A percentile compares a stretch with the other conserved stretches of the same genome.
Conservation (phyloP, 2,797 vertebrate genomes). For the Enteromius mattozi region DNA sequence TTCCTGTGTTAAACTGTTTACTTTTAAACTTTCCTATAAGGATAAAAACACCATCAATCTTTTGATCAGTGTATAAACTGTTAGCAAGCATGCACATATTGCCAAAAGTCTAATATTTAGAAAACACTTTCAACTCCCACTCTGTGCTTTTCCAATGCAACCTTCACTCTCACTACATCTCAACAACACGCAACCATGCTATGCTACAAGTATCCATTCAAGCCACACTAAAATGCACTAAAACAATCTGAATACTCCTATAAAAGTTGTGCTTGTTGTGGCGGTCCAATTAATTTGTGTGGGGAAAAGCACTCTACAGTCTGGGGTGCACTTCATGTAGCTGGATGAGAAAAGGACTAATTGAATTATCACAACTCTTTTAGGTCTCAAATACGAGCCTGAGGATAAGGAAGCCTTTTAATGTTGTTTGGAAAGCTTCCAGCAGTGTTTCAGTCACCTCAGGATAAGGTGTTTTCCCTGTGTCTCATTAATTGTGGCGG, state of each 20-base stretch:
- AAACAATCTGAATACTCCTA: constrained; percentile 39
- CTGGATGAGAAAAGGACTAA: constrained; percentile 57
- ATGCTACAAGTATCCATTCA: constrained; percentile 27
- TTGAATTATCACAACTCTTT: constrained; percentile 54
- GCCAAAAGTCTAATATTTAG: constrained; percentile 17
- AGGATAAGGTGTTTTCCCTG: constrained; percentile 54
- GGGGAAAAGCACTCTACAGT: constrained; percentile 49
- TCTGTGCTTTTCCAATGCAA: neutral
- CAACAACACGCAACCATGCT: constrained; percentile 19
- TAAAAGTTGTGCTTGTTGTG: constrained; percentile 50
- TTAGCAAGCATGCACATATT: neutral
- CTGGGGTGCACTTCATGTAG: constrained; percentile 48
- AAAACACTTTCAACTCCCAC: constrained; percentile 35
- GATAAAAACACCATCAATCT: neutral
- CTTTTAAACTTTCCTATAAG: neutral
- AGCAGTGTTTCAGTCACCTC: constrained; percentile 44
- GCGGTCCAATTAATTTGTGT: constrained; percentile 54
- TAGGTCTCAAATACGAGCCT: constrained; percentile 34
- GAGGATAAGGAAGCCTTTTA: constrained; percentile 46
- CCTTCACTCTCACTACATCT: neutral
- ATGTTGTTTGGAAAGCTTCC: constrained; percentile 17
- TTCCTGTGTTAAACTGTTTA: constrained; percentile 13
- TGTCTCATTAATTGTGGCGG: constrained; percentile 64
- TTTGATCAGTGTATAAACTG: neutral
- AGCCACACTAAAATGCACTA: neutral